Evolutionary conservation across 2,113 vertebrate genomes (phyloP).

Genomic region (Micromys minutus): DNA sequence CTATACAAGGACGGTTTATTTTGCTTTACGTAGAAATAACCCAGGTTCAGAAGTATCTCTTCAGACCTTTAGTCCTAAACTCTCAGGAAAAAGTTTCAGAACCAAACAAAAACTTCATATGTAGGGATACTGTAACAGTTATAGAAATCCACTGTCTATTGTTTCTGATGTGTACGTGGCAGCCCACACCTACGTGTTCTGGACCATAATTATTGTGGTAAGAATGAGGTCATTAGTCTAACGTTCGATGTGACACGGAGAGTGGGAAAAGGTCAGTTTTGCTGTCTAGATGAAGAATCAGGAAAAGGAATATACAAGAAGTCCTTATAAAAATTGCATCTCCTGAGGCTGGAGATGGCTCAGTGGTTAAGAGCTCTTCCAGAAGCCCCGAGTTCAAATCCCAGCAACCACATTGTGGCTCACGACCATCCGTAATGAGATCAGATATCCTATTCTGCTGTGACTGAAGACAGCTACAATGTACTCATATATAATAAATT

Average conservation of each 20-base stretch:
- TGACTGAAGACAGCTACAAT: no score
- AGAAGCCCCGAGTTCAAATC: no score
- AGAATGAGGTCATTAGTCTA: background rate
- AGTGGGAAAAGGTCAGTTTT: background rate
- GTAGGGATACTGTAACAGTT: background rate
- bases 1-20: slow-evolving; percentile 32
- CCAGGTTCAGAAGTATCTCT: background rate
- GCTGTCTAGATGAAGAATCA: background rate
- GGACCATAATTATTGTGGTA: background rate
- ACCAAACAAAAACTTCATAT: slow-evolving; percentile 12
- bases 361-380: no score
- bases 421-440: no score
- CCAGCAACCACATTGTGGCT: no score
- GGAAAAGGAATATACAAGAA: background rate
- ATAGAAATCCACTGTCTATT: background rate
- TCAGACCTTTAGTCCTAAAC: background rate
- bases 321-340: background rate
- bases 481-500: no score
- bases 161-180: background rate
- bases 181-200: background rate
- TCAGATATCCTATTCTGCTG: no score
- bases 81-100: background rate
- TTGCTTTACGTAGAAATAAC: background rate
- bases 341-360: no score
- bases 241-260: background rate